Evolutionary conservation across 2,113 vertebrate species (phyloP), one percentile per base, ranked within the genome.

Genomic region (Eulemur rufifrons): DNA sequence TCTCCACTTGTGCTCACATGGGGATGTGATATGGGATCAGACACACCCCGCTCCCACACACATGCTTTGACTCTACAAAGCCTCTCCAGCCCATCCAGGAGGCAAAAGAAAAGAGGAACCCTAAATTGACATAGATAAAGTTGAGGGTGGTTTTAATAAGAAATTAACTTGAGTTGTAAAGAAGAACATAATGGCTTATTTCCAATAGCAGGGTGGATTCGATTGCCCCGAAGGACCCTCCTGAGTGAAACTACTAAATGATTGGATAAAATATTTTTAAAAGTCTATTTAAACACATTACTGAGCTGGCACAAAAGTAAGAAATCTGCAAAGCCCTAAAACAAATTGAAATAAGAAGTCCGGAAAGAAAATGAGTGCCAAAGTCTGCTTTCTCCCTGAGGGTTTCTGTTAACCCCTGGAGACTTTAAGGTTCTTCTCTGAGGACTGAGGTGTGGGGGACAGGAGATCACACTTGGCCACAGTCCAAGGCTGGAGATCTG

Each of bases 251-350:
- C 42, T 37, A 76, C 69, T 84, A 91, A 80, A 66, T 50, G 13
- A 47, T 42, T 47, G 34, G 42, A 71, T 76, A 73, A 81, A 76
- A 52, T 47, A 61, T 78, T 83, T n/a, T 73, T 63, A 11, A 13
- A 18, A 86, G 91, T 83, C 64, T 94, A 61, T 74, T 80, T 87
- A 94, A 95, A 87, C 81, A 37, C 52, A 61, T 88, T 76, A 66
- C n/a, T n/a, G 54, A 83, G 64, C 89, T 95, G 37, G 89, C 76
- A 87, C 34, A 68, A 64, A 89, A 91, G 45, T 37, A 69, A 76
- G 77, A 76, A 42, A 37, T n/a, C 11, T 66, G 12, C 66, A 77
- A 54, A 93, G 15, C 32, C 39, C 34, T 88, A 47, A 91, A 94
- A 93, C 18, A 80, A 91, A 82, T 37, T 25, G 20, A 88, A 93